Conservation (phyloP, 2,113 vertebrate genomes). For the Speoplatyrhinus poulsoni region DNA sequence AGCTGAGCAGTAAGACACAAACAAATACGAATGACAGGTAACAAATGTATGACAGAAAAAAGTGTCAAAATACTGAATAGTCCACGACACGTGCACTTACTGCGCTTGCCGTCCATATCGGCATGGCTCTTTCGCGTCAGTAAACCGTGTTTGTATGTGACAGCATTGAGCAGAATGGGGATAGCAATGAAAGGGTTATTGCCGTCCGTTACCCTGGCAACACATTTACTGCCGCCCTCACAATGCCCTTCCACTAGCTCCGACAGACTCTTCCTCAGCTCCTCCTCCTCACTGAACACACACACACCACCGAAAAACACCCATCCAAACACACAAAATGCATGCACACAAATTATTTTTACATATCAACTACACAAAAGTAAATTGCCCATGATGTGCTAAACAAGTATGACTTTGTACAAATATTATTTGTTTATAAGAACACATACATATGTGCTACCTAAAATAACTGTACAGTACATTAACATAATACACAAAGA, state of each 20-base stretch:
- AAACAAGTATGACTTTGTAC: too few species aligned
- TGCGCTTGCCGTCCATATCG: slow-evolving; percentile 97
- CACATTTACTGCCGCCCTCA: slow-evolving; percentile 87
- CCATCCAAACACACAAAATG: slow-evolving; percentile 19
- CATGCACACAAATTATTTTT: background rate
- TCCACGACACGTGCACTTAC: slow-evolving; percentile 70
- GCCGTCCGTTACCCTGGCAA: slow-evolving; percentile 91
- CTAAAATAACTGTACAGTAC: background rate
- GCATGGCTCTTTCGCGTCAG: slow-evolving; percentile 93
- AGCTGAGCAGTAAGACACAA: slow-evolving; percentile 68
- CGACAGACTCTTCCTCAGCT: slow-evolving; percentile 94
- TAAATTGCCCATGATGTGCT: too few species aligned
- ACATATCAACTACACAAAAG: too few species aligned
- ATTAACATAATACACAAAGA: background rate
- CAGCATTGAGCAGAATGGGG: slow-evolving; percentile 86
- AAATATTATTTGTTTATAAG: too few species aligned
- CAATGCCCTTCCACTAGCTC: slow-evolving; percentile 96
- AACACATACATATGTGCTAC: too few species aligned
- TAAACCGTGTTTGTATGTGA: slow-evolving; percentile 94
- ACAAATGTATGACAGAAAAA: background rate
- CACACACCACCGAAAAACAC: slow-evolving; percentile 46
- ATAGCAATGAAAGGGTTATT: slow-evolving; percentile 96
- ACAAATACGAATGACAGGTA: background rate
- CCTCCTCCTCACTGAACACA: slow-evolving; percentile 88
- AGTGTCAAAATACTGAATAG: background rate